Evolutionary conservation across 2,113 vertebrate species (phyloP).

Genomic region (Vidua chalybeata): DNA sequence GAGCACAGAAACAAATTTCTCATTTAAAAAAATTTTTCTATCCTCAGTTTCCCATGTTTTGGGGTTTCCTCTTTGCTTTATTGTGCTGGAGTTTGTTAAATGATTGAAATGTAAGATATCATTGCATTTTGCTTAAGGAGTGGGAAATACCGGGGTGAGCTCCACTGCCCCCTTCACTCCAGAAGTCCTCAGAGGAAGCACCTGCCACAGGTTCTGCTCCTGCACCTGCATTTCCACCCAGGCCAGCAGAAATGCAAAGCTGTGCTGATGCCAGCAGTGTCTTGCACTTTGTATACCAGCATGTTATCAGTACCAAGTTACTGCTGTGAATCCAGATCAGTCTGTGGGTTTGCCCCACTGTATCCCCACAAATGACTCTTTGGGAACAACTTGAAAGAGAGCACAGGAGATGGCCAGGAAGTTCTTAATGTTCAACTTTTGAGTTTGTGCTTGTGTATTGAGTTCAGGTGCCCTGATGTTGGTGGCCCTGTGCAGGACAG

Average conservation of each 20-base stretch:
- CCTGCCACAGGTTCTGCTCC: background rate
- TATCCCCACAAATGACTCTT: background rate
- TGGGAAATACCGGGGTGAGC: background rate
- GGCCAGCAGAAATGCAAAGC: background rate
- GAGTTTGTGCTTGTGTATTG: background rate
- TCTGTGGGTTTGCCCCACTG: background rate
- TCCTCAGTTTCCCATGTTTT: background rate
- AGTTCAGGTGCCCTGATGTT: background rate
- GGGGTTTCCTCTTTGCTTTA: background rate
- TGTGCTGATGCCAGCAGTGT: background rate
- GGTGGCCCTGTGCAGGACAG: background rate
- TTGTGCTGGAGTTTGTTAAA: background rate
- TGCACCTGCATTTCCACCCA: background rate
- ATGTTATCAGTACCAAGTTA: background rate
- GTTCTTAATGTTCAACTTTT: background rate
- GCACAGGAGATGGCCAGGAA: background rate
- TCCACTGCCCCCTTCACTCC: background rate
- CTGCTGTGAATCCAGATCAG: background rate
- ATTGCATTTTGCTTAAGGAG: background rate
- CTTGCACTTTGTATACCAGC: background rate
- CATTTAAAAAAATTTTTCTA: background rate
- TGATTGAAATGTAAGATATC: background rate
- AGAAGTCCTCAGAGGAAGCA: background rate
- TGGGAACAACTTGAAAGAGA: background rate
- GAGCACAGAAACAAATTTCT: background rate